Percentiles rank a stretch among this genome's conserved stretches.
phyloP scores from a whole-genome alignment of 2,797 vertebrate species.

The Atherinosoma microstoma region DNA sequence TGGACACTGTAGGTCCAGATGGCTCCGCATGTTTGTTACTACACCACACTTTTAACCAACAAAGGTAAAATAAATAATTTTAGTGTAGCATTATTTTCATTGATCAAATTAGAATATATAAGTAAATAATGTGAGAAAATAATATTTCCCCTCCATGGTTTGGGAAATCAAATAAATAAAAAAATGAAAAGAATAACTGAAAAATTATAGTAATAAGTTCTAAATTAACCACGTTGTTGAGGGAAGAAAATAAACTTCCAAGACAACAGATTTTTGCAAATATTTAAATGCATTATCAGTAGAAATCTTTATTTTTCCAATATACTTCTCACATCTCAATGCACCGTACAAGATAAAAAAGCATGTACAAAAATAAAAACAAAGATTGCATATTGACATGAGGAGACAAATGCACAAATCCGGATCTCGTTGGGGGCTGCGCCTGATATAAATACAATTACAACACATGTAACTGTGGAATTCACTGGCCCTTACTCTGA shows the following conservation, averaged over 20 bases:
- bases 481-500: constrained; percentile 53
- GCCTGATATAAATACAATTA: constrained; percentile 59
- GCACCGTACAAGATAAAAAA: constrained; percentile 81
- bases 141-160: background rate
- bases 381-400: constrained; percentile 73
- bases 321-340: constrained; percentile 81
- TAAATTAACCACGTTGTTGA: background rate
- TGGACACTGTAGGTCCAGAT: constrained; percentile 40
- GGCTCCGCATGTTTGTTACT: constrained; percentile 32
- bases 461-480: constrained; percentile 46
- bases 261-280: constrained; percentile 30
- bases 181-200: background rate
- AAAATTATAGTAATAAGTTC: background rate
- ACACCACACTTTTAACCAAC: constrained; percentile 22
- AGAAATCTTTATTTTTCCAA: constrained; percentile 84
- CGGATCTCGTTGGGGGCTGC: constrained; percentile 45
- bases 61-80: constrained; percentile 8
- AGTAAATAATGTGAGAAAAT: background rate
- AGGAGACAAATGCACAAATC: constrained; percentile 68
- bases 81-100: too few relatives aligned
- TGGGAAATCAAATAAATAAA: background rate
- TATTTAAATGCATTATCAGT: constrained; percentile 74
- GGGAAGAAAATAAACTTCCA: constrained; percentile 1
- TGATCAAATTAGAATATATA: too few relatives aligned
- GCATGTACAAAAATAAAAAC: constrained; percentile 83